phyloP scores from a whole-genome alignment of 2,113 vertebrate genomes.

The Triplophysa tibetana region DNA sequence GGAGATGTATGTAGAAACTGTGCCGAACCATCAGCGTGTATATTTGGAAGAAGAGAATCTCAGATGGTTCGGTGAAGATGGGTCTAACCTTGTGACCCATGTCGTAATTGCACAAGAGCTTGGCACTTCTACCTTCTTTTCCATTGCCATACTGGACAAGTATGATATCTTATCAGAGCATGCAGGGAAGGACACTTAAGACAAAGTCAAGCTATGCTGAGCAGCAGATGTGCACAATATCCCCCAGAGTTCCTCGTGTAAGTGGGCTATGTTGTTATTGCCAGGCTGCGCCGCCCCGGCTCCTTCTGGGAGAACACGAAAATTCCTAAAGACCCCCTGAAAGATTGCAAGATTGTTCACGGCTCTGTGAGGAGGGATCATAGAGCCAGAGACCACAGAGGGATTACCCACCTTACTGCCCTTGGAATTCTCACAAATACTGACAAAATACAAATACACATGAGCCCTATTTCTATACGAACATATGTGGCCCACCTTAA shows the following conservation, averaged over 20 bases:
- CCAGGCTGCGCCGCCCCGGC: background rate
- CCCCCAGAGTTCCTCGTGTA: slow-evolving; percentile 28
- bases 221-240: slow-evolving; percentile 42
- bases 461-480: background rate
- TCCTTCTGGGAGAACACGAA: slow-evolving; percentile 8
- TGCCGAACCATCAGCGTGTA: background rate
- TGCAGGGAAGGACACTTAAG: slow-evolving; percentile 13
- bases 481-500: slow-evolving; percentile 19
- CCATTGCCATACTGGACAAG: background rate
- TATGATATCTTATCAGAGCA: background rate
- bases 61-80: background rate
- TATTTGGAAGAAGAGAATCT: background rate
- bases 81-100: background rate
- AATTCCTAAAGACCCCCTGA: slow-evolving; percentile 13
- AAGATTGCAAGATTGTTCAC: slow-evolving; percentile 28
- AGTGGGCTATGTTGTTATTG: slow-evolving; percentile 23
- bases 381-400: background rate
- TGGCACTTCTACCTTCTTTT: background rate
- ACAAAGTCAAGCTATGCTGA: slow-evolving; percentile 26
- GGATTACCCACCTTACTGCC: slow-evolving; percentile 29
- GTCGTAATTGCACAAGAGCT: slow-evolving; percentile 9
- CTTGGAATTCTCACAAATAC: slow-evolving; percentile 16
- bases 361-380: slow-evolving; percentile 1
- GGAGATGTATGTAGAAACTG: background rate
- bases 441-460: background rate